Percentiles rank a stretch among this genome's conserved stretches.
Evolutionary conservation across 2,888 invertebrate species (phyloP).

Genomic region (Mythimna vitellina): DNA sequence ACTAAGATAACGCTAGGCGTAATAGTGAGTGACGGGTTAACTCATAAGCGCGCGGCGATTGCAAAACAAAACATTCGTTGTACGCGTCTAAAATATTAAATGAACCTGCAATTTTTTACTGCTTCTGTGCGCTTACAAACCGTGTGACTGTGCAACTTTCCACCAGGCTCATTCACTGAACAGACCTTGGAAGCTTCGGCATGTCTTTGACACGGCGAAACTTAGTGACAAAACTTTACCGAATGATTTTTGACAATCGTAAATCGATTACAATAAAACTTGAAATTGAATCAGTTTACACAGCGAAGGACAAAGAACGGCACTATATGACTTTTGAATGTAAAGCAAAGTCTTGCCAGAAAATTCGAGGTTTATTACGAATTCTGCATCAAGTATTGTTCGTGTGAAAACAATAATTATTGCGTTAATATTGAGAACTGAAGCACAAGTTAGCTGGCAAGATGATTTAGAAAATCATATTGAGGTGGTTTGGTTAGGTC

Average conservation of each 20-base stretch:
- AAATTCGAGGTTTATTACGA: constrained; percentile 42
- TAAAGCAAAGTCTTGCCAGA: constrained; percentile 36
- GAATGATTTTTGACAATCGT: constrained; percentile 30
- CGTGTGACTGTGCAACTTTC: constrained; percentile 48
- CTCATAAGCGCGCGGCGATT: constrained; percentile 64
- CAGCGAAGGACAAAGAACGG: constrained; percentile 46
- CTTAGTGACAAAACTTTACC: constrained; percentile 34
- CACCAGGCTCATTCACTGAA: constrained; percentile 37
- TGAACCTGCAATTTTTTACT: constrained; percentile 68
- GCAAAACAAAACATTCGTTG: constrained; percentile 64
- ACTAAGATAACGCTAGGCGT: constrained; percentile 59
- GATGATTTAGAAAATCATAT: background rate
- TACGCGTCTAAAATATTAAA: constrained; percentile 75
- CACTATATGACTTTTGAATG: constrained; percentile 36
- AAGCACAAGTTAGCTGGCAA: constrained; percentile 17
- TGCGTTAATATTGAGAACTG: constrained; percentile 8
- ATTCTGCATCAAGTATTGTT: constrained; percentile 28
- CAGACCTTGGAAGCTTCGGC: constrained; percentile 40
- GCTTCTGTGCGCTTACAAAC: constrained; percentile 42
- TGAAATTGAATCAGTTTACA: constrained; percentile 36
- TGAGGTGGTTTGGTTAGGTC: background rate
- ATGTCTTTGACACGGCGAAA: constrained; percentile 34
- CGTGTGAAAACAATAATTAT: constrained; percentile 27
- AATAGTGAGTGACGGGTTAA: constrained; percentile 61
- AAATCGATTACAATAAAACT: constrained; percentile 45